Conservation (phyloP, 2,797 vertebrate species). For the Taenioides sp. region DNA sequence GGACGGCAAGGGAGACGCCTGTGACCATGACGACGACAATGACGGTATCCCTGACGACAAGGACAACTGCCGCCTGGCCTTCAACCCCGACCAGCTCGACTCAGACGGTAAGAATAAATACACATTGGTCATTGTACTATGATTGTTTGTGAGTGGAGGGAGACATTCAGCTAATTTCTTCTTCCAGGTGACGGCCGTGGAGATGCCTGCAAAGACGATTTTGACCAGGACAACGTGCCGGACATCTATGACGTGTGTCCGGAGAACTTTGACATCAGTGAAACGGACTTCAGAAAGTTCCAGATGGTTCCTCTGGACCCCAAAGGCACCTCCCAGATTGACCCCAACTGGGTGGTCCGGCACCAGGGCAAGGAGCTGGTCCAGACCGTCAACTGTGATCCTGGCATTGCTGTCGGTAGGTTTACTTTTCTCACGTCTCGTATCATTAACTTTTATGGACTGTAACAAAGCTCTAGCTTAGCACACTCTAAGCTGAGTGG, state of each 20-base stretch:
- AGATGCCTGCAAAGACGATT: conserved; percentile 95
- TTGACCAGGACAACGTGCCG: conserved; percentile 91
- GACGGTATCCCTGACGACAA: conserved; percentile 95
- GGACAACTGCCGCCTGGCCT: conserved; percentile 93
- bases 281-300: conserved; percentile 97
- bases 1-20: conserved; percentile 96
- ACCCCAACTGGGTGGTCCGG: conserved; percentile 98
- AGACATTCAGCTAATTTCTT: no score
- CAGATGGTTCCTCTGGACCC: conserved; percentile 99
- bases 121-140: no score
- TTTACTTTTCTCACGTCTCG: neutral
- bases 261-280: conserved; percentile 94
- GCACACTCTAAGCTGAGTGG: no score
- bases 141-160: no score
- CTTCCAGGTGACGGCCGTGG: conserved; percentile 92
- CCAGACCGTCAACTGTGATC: conserved; percentile 99
- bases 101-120: conserved; percentile 84
- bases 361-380: conserved; percentile 98
- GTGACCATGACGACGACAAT: conserved; percentile 97
- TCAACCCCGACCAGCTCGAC: conserved; percentile 93
- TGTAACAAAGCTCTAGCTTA: no score
- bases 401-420: conserved; percentile 96
- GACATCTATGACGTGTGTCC: conserved; percentile 95
- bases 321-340: conserved; percentile 96
- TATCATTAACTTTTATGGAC: neutral